Evolutionary conservation across 2,113 vertebrate species (phyloP).

Genomic region (Dicaeum eximium): DNA sequence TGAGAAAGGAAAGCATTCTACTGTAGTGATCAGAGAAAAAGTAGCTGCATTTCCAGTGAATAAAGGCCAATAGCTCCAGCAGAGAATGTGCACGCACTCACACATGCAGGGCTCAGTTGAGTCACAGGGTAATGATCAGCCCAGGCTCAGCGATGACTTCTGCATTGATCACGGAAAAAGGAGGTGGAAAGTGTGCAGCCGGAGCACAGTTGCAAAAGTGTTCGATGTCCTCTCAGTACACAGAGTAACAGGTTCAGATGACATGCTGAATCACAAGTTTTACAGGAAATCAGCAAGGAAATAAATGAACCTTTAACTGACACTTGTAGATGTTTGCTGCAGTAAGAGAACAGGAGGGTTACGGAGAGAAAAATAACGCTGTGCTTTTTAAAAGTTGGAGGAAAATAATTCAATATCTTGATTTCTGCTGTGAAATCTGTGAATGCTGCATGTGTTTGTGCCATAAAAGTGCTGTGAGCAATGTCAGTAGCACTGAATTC

Average conservation of each 20-base stretch:
- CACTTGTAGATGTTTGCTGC: background rate
- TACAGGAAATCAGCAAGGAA: constrained; percentile 36
- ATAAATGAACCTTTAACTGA: constrained; percentile 46
- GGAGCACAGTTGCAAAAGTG: background rate
- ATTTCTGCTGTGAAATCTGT: background rate
- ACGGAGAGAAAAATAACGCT: background rate
- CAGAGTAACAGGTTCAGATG: constrained; percentile 5
- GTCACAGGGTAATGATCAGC: background rate
- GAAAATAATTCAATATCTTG: background rate
- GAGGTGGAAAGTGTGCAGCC: background rate
- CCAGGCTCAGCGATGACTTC: background rate
- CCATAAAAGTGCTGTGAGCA: background rate
- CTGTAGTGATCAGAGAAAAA: background rate
- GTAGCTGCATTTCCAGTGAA: background rate
- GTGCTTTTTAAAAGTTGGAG: background rate
- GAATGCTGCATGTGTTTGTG: background rate
- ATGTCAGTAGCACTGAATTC: background rate
- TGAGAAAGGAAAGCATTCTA: background rate
- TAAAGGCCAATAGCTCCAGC: background rate
- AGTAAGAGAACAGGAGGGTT: background rate
- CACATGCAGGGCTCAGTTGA: background rate
- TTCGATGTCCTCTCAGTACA: background rate
- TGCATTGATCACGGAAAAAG: background rate
- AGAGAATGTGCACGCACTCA: background rate
- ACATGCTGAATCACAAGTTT: constrained; percentile 31